Evolutionary conservation across 1,140 invertebrate species (phyloP), one percentile per base, ranked within the genome.

Genomic region (Vanessa atalanta): DNA sequence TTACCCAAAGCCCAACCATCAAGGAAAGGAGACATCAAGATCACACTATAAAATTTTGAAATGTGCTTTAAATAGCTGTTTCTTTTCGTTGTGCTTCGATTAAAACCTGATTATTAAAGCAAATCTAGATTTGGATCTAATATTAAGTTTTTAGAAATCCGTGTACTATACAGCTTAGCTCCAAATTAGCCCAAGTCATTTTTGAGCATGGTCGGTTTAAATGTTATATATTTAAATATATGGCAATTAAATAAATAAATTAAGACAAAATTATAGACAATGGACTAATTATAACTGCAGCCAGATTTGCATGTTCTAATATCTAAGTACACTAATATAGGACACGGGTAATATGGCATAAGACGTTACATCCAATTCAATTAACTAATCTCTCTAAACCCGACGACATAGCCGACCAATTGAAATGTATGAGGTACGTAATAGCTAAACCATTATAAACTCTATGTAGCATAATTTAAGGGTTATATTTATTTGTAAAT

Each of bases 381-480:
- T 69, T 69, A 69, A 47, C 67, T 69, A 69, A 69, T 69, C 53
- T 69, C 37, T 20, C 23, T 69, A 60, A 69, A 69, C 43, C 67
- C 67, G 53, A 60, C 67, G 67, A 69, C 67, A 69, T 69, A 53
- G 67, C 43, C 67, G 31, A 69, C 37, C 67, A 69, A 69, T 69
- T 69, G 67, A 69, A 69, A 69, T 69, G 55, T 69, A 69, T 69
- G 53, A 57, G 20, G 2, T 23, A 57, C 16, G 6, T 4, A 57
- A 15, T 26, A 23, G 67, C 23, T 69, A 61, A 15, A 37, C 13
- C 12, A 61, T 61, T 37, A 15, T 61, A 61, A 12, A 4, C 12
- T 61, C 31, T 60, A 60, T 60, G 8, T 0, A 1, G 0, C 1
- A 37, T 13, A 1, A 3, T 6, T 11, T 60, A 61, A 61, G 57